Evolutionary conservation across 2,113 vertebrate species (phyloP), one percentile per base, ranked within the genome.

Genomic region (Microtus pennsylvanicus): DNA sequence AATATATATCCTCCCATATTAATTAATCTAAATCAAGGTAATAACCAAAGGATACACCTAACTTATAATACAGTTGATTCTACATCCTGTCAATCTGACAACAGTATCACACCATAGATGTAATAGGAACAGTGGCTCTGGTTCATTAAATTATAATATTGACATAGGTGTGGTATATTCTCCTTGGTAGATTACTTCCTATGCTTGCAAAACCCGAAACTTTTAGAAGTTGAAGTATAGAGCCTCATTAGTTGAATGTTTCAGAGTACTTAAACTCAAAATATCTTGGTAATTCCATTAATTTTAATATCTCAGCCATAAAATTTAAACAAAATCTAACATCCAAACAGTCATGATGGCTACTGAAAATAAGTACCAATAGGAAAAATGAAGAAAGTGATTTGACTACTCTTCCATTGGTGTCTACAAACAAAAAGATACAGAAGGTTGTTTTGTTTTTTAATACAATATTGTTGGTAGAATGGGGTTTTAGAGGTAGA

Each of bases 301-400:
- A 69, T 58, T 28, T 19, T 90, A 81, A 28, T 76, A 63, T 58
- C 17, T 95, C 63, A 78, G 30, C 17, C 75, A 30, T 63, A 70
- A 75, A 95, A 85, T 38, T 83, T 76, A 77, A 95, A 63, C 17
- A 92, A 96, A 96, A 89, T 52, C 3, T 82, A 55, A 47, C 9
- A 83, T n/a, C 5, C 47, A 75, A 47, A 33, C 35, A 83, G 21
- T 72, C 67, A 33, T 67, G 65, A 61, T 12, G 28, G 19, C 1
- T 30, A 19, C 90, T 33, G 76, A 94, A 90, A 95, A 45, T 85
- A 94, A 94, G 63, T 58, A 30, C 17, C 42, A 55, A 95, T 88
- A 33, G 30, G 58, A 83, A 90, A 5, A 86, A 75, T 13, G 19
- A 83, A 42, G 47, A 38, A 21, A 69, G 70, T 42, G 35, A 89